These are phyloP conservation scores for Kuschelorhynchus macadamiae DNA, from an alignment of 2,888 invertebrate species.

Conservation along the genomic window DNA sequence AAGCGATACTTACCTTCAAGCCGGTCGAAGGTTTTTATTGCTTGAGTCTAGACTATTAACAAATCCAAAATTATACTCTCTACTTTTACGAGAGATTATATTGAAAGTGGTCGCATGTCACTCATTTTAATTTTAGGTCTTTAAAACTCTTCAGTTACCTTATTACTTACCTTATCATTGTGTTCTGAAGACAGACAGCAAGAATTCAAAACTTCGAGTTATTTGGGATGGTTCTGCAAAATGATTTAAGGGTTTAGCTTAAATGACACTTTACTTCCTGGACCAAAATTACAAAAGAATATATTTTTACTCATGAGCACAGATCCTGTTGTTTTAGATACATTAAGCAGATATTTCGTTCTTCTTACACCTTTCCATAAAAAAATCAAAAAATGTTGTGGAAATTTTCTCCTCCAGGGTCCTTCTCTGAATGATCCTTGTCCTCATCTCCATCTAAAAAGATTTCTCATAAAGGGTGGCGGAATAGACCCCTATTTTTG, in stretches of 20 bases:
- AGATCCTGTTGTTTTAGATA: slow-evolving; percentile 16
- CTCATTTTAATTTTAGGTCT: background rate
- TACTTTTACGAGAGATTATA: slow-evolving; percentile 30
- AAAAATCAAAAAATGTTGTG: slow-evolving; percentile 29
- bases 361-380: slow-evolving; percentile 1
- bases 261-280: slow-evolving; percentile 23
- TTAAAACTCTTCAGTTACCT: background rate
- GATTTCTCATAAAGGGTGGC: slow-evolving; percentile 4
- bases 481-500: slow-evolving; percentile 11
- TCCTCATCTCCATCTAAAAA: slow-evolving; percentile 13
- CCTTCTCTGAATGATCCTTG: slow-evolving; percentile 13
- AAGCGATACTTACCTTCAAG: slow-evolving; percentile 15
- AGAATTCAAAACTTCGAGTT: slow-evolving; percentile 33
- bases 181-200: slow-evolving; percentile 29
- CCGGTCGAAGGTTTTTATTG: slow-evolving; percentile 9
- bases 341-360: slow-evolving; percentile 29
- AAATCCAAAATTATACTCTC: slow-evolving; percentile 14
- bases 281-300: slow-evolving; percentile 29
- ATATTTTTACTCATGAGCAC: slow-evolving; percentile 12
- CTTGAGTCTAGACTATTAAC: slow-evolving; percentile 18
- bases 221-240: slow-evolving; percentile 27
- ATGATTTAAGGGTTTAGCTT: slow-evolving; percentile 5
- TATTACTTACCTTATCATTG: slow-evolving; percentile 41
- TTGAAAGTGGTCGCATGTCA: slow-evolving; percentile 19
- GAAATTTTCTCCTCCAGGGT: slow-evolving; percentile 20